phyloP scores from a whole-genome alignment of 2,888 invertebrate species.

The Smittia aterrima region DNA sequence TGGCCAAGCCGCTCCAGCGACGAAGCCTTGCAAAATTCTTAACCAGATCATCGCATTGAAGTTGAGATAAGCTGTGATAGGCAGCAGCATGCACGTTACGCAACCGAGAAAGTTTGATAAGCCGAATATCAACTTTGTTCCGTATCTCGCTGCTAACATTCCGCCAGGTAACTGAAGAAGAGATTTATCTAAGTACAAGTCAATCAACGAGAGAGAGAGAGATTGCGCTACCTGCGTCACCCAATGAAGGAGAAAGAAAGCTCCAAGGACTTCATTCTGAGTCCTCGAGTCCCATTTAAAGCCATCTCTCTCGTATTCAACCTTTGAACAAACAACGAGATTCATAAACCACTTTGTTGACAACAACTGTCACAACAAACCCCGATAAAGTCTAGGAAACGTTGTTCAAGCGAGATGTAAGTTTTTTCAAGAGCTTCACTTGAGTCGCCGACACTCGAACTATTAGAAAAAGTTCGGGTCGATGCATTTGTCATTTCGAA shows the following conservation, averaged over 20 bases:
- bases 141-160: slow-evolving; percentile 64
- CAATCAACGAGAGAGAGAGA: not conserved
- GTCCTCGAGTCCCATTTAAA: slow-evolving; percentile 66
- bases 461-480: not conserved
- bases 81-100: slow-evolving; percentile 64
- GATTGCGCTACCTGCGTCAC: slow-evolving; percentile 56
- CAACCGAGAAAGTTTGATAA: slow-evolving; percentile 63
- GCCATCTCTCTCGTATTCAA: slow-evolving; percentile 45
- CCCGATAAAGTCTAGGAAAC: slow-evolving; percentile 27
- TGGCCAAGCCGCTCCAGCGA: slow-evolving; percentile 54
- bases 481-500: not conserved
- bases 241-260: slow-evolving; percentile 74
- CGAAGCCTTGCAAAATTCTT: slow-evolving; percentile 66
- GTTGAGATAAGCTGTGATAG: slow-evolving; percentile 61
- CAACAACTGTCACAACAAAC: slow-evolving; percentile 2
- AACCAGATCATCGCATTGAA: slow-evolving; percentile 59
- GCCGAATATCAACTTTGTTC: slow-evolving; percentile 71
- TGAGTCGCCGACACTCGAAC: not conserved
- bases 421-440: not conserved
- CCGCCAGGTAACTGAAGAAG: slow-evolving; percentile 56
- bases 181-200: not conserved
- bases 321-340: not conserved
- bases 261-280: slow-evolving; percentile 62
- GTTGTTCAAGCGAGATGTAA: slow-evolving; percentile 23
- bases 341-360: not conserved